These are phyloP conservation scores for Thymelicus acteon DNA, from an alignment of 2,888 invertebrate species.

Conservation along the genomic window DNA sequence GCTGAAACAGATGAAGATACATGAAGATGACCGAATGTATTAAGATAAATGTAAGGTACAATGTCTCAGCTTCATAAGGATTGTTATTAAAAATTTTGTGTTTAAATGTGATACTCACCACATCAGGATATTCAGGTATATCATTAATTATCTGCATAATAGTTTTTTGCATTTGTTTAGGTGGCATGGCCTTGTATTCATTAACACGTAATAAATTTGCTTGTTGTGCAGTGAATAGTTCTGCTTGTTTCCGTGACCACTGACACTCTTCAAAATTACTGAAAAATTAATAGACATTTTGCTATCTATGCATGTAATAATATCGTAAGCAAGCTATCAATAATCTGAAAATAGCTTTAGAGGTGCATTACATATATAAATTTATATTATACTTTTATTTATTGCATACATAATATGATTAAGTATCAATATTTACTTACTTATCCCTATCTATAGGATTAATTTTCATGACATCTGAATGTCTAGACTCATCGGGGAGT, in stretches of 20 bases:
- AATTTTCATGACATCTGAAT: constrained; percentile 70
- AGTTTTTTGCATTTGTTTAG: constrained; percentile 90
- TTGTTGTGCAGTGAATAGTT: constrained; percentile 94
- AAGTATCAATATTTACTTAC: constrained; percentile 54
- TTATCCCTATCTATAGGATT: constrained; percentile 74
- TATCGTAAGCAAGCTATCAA: too few relatives aligned
- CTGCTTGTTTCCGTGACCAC: constrained; percentile 95
- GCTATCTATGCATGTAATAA: not conserved
- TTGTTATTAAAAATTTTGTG: too few relatives aligned
- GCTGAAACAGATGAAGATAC: constrained; percentile 85
- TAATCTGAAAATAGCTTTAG: too few relatives aligned
- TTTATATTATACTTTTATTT: not conserved
- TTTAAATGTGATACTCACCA: constrained; percentile 82
- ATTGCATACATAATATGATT: not conserved
- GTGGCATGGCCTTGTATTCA: constrained; percentile 91
- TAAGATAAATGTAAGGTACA: too few relatives aligned
- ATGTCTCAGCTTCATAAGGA: too few relatives aligned
- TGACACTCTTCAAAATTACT: constrained; percentile 85
- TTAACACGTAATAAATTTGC: constrained; percentile 92
- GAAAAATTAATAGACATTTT: constrained; percentile 42
- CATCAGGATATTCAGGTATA: constrained; percentile 92
- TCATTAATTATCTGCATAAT: constrained; percentile 89
- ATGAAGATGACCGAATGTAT: not conserved
- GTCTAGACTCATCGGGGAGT: constrained; percentile 67
- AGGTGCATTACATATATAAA: not conserved